phyloP scores from a whole-genome alignment of 2,797 vertebrate genomes.

The Peromyscus aztecus region DNA sequence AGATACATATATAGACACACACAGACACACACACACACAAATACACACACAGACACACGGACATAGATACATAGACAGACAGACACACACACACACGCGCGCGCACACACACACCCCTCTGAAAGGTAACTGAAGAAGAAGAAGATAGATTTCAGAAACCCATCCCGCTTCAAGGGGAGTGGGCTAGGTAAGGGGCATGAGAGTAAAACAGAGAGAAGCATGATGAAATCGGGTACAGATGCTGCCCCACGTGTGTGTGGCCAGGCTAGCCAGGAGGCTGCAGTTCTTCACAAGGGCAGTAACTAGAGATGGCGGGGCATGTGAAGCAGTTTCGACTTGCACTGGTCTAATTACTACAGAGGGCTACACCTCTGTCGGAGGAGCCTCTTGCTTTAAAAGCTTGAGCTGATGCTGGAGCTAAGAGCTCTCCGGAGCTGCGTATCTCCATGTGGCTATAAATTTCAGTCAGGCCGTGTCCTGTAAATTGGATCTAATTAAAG shows the following conservation, averaged over 20 bases:
- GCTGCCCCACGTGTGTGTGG: accelerated
- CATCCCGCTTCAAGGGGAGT: background rate
- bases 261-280: background rate
- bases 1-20: background rate
- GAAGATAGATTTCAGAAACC: background rate
- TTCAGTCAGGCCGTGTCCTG: slow-evolving; percentile 53
- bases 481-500: slow-evolving; percentile 58
- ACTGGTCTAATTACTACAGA: slow-evolving; percentile 27
- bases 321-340: slow-evolving; percentile 5
- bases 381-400: slow-evolving; percentile 61
- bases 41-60: background rate
- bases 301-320: background rate
- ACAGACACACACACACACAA: background rate
- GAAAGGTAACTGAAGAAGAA: background rate
- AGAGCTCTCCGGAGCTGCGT: slow-evolving; percentile 53
- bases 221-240: background rate
- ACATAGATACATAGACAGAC: background rate
- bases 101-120: background rate
- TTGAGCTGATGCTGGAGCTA: slow-evolving; percentile 16
- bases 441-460: slow-evolving; percentile 58
- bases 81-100: background rate
- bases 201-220: slow-evolving; percentile 12
- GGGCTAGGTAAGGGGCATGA: background rate
- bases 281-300: background rate
- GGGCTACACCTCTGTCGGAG: background rate